These are phyloP conservation scores for Encarsia formosa DNA, from an alignment of 2,888 invertebrate species.

Conservation along the genomic window DNA sequence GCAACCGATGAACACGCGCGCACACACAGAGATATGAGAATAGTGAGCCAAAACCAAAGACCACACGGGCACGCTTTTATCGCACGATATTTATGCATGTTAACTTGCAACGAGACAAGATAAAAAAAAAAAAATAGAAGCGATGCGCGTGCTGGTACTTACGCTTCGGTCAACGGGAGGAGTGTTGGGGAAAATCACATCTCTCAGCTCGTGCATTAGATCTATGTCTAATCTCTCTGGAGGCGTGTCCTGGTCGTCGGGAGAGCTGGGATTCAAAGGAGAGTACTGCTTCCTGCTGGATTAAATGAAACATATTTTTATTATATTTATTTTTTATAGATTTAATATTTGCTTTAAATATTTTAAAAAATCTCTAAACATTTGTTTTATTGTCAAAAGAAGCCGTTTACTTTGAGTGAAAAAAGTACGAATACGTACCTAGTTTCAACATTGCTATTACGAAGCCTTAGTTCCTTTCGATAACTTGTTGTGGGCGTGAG, in stretches of 20 bases:
- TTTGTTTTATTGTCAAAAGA: too few species aligned
- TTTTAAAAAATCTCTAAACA: too few species aligned
- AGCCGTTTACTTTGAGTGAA: too few species aligned
- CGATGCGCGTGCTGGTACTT: conserved; percentile 44
- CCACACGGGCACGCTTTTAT: too few species aligned
- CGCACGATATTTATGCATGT: conserved; percentile 4
- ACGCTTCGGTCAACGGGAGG: conserved; percentile 65
- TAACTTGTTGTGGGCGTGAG: conserved; percentile 47
- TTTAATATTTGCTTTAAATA: not conserved
- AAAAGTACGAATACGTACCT: too few species aligned
- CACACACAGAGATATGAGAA: too few species aligned
- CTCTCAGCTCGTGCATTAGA: conserved; percentile 65
- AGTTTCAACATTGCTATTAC: conserved; percentile 44
- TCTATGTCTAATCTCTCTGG: conserved; percentile 55
- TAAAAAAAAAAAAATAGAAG: conserved; percentile 1
- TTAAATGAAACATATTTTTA: not conserved
- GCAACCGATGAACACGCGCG: too few species aligned
- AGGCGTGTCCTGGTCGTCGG: conserved; percentile 52
- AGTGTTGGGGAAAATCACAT: conserved; percentile 57
- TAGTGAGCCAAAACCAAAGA: too few species aligned
- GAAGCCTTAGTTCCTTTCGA: conserved; percentile 45
- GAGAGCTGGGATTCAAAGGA: conserved; percentile 55
- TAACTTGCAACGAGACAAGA: conserved; percentile 3
- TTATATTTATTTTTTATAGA: not conserved
- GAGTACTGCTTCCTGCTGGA: conserved; percentile 50